Evolutionary conservation across 2,797 vertebrate genomes (phyloP).

Genomic region (Chanos chanos): DNA sequence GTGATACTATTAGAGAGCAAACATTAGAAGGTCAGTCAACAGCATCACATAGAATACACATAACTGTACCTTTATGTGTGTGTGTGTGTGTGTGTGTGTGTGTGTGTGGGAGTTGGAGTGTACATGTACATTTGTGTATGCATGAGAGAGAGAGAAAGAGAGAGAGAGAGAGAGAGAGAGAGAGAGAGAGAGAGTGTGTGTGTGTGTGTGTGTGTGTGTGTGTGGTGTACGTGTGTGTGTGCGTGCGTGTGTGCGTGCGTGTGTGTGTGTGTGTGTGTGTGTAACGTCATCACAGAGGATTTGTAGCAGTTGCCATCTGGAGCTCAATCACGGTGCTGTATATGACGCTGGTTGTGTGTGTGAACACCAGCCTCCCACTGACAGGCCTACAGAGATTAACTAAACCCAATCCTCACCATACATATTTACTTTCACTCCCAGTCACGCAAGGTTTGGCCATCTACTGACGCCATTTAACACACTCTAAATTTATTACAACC

Average conservation of each 20-base stretch:
- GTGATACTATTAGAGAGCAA: too few species aligned
- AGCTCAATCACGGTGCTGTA: constrained; percentile 52
- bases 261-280: constrained; percentile 48
- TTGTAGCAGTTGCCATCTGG: constrained; percentile 66
- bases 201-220: neutral
- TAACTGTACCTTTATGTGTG: constrained; percentile 13
- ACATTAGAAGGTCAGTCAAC: too few species aligned
- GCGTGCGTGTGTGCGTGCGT: constrained; percentile 28
- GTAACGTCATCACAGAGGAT: constrained; percentile 47
- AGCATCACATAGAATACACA: too few species aligned
- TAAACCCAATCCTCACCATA: neutral
- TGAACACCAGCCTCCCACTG: constrained; percentile 21
- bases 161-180: constrained; percentile 50
- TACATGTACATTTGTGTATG: neutral
- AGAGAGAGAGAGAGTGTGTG: constrained; percentile 58
- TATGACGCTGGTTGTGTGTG: constrained; percentile 55
- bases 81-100: constrained; percentile 57
- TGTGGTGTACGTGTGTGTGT: neutral
- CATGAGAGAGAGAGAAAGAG: constrained; percentile 27
- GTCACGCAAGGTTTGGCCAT: neutral
- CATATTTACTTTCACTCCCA: constrained; percentile 5
- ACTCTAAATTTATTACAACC: neutral
- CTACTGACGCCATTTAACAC: too few species aligned
- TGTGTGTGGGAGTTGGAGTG: neutral
- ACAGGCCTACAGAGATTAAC: constrained; percentile 47